Percentiles rank a stretch among this genome's conserved stretches.
These are phyloP conservation scores for Ormyrus labotus DNA, from an alignment of 2,888 invertebrate genomes.

Conservation along the genomic window DNA sequence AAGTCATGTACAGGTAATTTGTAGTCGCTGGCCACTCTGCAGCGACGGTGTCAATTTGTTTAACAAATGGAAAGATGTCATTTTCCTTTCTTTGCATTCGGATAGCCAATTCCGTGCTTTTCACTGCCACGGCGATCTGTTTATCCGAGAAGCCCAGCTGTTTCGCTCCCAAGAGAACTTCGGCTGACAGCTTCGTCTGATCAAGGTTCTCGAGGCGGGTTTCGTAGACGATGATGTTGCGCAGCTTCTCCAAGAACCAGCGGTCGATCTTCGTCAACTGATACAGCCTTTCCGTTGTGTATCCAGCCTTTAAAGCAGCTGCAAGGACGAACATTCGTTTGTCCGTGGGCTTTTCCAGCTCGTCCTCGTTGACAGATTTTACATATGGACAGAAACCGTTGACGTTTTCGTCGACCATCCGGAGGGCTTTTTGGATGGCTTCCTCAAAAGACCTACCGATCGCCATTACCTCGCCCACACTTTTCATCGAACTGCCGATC, in stretches of 20 bases:
- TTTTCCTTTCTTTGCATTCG: slow-evolving; percentile 86
- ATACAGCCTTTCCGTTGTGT: slow-evolving; percentile 90
- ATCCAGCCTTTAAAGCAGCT: slow-evolving; percentile 90
- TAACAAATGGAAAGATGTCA: slow-evolving; percentile 90
- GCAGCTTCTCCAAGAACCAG: slow-evolving; percentile 97
- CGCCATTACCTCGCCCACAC: slow-evolving; percentile 99
- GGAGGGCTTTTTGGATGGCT: slow-evolving; percentile 98
- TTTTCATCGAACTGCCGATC: slow-evolving; percentile 99
- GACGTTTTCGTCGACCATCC: slow-evolving; percentile 98
- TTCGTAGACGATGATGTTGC: slow-evolving; percentile 90
- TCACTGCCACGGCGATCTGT: slow-evolving; percentile 92
- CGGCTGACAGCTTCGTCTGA: slow-evolving; percentile 80
- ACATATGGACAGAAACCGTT: slow-evolving; percentile 95
- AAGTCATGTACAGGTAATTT: slow-evolving; percentile 98
- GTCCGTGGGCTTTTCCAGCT: slow-evolving; percentile 95
- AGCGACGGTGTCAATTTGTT: slow-evolving; percentile 99
- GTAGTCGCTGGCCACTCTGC: slow-evolving; percentile 99
- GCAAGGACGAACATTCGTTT: slow-evolving; percentile 97
- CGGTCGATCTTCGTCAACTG: slow-evolving; percentile 96
- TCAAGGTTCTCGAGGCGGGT: slow-evolving; percentile 81
- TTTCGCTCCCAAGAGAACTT: slow-evolving; percentile 88
- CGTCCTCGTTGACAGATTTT: slow-evolving; percentile 87
- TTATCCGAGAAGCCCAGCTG: slow-evolving; percentile 97
- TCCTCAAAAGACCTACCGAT: slow-evolving; percentile 99
- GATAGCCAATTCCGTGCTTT: slow-evolving; percentile 91